Percentiles rank a stretch among this genome's conserved stretches.
Conservation (phyloP, 2,113 vertebrate species). For the Pseudolaguvia tuberculata region DNA sequence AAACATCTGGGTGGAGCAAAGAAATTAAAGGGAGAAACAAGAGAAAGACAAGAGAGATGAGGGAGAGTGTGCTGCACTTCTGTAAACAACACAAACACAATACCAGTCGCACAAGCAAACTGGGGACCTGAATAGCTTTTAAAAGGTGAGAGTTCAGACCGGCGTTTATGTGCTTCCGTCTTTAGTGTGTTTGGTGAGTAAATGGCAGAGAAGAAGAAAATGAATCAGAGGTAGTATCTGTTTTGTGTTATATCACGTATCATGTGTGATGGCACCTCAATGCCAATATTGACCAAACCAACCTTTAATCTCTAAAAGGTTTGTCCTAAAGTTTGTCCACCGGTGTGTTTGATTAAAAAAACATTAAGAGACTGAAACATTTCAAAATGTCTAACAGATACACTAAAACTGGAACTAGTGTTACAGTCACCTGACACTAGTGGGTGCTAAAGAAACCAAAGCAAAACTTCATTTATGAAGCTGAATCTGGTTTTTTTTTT, state of each 20-base stretch:
- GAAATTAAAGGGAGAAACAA: not conserved
- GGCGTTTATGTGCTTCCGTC: not conserved
- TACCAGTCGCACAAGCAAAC: not conserved
- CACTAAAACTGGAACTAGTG: not conserved
- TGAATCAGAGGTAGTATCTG: constrained; percentile 58
- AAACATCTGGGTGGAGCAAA: constrained; percentile 15
- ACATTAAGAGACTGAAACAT: not conserved
- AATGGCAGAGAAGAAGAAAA: constrained; percentile 66
- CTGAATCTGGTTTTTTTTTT: not conserved
- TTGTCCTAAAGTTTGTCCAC: not conserved
- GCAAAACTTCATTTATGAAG: not conserved
- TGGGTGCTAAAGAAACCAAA: constrained; percentile 51
- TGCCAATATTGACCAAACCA: constrained; percentile 76
- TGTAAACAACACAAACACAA: constrained; percentile 41
- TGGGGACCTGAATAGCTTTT: not conserved
- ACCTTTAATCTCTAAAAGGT: constrained; percentile 58
- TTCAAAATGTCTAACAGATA: not conserved
- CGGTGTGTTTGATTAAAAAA: not conserved
- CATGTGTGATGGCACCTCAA: constrained; percentile 64
- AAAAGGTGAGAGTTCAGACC: not conserved
- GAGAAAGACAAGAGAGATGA: not conserved
- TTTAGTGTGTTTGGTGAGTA: constrained; percentile 70
- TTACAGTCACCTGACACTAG: constrained; percentile 52
- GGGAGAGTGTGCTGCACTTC: not conserved
- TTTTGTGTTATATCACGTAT: constrained; percentile 56